These are phyloP conservation scores for Podotricha telesiphe DNA, from an alignment of 2,888 invertebrate species.

Conservation along the genomic window DNA sequence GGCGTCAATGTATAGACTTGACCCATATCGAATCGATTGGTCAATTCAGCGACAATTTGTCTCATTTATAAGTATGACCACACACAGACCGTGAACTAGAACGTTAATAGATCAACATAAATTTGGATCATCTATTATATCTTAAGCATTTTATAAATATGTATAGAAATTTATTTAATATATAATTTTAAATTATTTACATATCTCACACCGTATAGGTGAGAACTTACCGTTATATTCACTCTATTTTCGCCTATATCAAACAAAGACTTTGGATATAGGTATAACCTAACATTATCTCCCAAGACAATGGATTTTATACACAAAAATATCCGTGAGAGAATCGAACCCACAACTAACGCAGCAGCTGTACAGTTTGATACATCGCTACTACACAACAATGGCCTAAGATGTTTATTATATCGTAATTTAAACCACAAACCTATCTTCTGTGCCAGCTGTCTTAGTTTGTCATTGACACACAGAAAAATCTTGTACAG, in stretches of 20 bases:
- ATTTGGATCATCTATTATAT: neutral
- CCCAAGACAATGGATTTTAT: too few relatives aligned
- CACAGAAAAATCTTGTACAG: neutral
- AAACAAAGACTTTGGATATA: too few relatives aligned
- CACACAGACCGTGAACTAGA: constrained; percentile 6
- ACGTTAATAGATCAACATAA: neutral
- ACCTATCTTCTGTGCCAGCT: too few relatives aligned
- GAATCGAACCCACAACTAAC: neutral
- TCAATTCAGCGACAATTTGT: constrained; percentile 43
- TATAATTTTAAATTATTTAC: too few relatives aligned
- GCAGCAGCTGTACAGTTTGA: neutral
- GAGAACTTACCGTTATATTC: too few relatives aligned
- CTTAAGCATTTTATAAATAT: too few relatives aligned
- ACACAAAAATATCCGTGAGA: too few relatives aligned
- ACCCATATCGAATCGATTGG: constrained; percentile 59
- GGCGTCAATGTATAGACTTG: constrained; percentile 13
- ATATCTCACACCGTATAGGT: too few relatives aligned
- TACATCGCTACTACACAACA: neutral
- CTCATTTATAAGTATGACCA: constrained; percentile 29
- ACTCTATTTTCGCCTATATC: too few relatives aligned
- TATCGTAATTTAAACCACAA: neutral
- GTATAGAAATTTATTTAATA: too few relatives aligned
- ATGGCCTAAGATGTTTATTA: too few relatives aligned
- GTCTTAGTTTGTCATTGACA: neutral
- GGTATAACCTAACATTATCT: too few relatives aligned